Evolutionary conservation across 2,888 invertebrate genomes (phyloP).

Genomic region (Erpobdella octoculata): DNA sequence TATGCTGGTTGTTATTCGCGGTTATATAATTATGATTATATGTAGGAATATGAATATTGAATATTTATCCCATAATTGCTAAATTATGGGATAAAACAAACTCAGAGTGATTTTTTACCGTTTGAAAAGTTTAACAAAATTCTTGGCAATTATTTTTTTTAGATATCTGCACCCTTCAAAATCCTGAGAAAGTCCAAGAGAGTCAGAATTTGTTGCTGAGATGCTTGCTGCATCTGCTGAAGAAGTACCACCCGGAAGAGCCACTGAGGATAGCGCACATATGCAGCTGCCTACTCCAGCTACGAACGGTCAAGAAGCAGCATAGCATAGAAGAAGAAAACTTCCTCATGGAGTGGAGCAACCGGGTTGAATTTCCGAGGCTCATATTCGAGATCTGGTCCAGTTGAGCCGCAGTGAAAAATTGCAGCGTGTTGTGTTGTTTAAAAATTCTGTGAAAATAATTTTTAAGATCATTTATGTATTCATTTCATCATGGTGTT

Average conservation of each 20-base stretch:
- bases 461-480: too few species aligned
- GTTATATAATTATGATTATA: too few species aligned
- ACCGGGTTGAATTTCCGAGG: conserved; percentile 32
- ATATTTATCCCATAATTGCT: too few species aligned
- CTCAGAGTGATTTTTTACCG: too few species aligned
- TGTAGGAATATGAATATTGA: too few species aligned
- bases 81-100: too few species aligned
- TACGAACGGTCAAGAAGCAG: conserved; percentile 24
- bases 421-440: too few species aligned
- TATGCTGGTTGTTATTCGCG: too few species aligned
- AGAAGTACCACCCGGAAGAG: conserved; percentile 31
- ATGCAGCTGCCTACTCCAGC: conserved; percentile 26
- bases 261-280: conserved; percentile 24
- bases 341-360: conserved; percentile 31
- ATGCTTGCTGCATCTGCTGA: conserved; percentile 30
- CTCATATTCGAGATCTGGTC: conserved; percentile 35
- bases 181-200: conserved; percentile 26
- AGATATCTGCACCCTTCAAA: conserved; percentile 29
- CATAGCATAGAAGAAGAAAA: conserved; percentile 28
- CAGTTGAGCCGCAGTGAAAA: conserved; percentile 25
- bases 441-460: too few species aligned
- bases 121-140: too few species aligned
- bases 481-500: too few species aligned
- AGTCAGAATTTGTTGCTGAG: conserved; percentile 28
- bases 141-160: too few species aligned